Percentiles rank a stretch among this genome's conserved stretches.
Conservation (phyloP, 2,888 invertebrate species). For the Entomobrya multifasciata region DNA sequence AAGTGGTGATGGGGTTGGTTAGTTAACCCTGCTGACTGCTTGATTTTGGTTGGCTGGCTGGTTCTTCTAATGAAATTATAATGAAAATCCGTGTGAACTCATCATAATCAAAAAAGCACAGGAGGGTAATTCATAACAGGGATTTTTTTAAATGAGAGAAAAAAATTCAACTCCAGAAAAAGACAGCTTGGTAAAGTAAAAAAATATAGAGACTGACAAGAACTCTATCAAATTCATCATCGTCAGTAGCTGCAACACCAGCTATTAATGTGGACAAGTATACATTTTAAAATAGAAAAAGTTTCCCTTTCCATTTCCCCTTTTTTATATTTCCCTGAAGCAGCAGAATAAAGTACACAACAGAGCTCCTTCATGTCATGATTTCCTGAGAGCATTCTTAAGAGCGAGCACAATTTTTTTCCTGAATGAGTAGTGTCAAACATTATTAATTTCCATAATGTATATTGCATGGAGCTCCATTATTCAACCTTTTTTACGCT, state of each 20-base stretch:
- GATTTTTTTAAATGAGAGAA: too few species aligned
- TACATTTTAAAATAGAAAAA: not conserved
- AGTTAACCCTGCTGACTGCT: not conserved
- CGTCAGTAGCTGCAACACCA: conserved; percentile 8
- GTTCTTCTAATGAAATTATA: conserved; percentile 52
- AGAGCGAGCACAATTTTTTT: not conserved
- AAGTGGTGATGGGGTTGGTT: conserved; percentile 30
- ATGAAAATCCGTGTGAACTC: conserved; percentile 57
- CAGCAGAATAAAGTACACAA: too few species aligned
- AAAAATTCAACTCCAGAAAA: too few species aligned
- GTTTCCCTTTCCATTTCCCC: too few species aligned
- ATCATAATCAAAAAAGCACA: conserved; percentile 41
- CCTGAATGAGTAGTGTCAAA: conserved; percentile 49
- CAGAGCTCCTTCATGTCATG: not conserved
- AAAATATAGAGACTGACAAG: conserved; percentile 21
- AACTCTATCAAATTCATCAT: conserved; percentile 5
- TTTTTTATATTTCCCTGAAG: not conserved
- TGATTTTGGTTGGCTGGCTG: conserved; percentile 7
- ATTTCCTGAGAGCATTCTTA: not conserved
- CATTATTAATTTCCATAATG: conserved; percentile 59
- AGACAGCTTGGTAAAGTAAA: not conserved
- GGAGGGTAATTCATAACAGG: conserved; percentile 11
- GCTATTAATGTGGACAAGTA: not conserved
- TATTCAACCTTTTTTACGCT: conserved; percentile 31
- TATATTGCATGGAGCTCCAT: conserved; percentile 25